Conservation (phyloP, 1,140 invertebrate species). For the Hyposmocoma kahamanoa region DNA sequence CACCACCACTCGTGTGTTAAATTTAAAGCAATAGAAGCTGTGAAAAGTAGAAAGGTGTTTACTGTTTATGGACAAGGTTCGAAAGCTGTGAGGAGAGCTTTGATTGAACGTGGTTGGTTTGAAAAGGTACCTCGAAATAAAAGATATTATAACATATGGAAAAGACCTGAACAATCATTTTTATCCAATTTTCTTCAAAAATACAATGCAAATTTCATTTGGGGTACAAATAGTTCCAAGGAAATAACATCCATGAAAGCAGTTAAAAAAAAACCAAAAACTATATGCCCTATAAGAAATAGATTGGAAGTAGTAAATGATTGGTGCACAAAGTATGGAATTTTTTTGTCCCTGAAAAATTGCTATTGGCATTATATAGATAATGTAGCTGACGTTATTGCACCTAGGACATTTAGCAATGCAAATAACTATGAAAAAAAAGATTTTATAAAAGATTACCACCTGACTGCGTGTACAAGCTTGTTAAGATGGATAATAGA, state of each 20-base stretch:
- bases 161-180: constrained; percentile 58
- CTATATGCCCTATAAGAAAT: constrained; percentile 56
- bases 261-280: not conserved
- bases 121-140: constrained; percentile 72
- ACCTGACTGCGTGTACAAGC: constrained; percentile 87
- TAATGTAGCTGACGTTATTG: constrained; percentile 72
- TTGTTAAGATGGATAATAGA: constrained; percentile 84
- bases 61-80: no score
- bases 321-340: constrained; percentile 77
- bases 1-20: no score
- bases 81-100: constrained; percentile 63
- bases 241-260: no score
- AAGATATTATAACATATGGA: constrained; percentile 48
- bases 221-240: constrained; percentile 67
- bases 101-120: constrained; percentile 76
- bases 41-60: no score
- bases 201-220: constrained; percentile 75
- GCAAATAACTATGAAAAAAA: constrained; percentile 66
- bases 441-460: constrained; percentile 76
- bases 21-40: no score
- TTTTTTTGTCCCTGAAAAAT: constrained; percentile 75
- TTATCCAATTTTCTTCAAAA: constrained; percentile 76
- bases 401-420: constrained; percentile 75
- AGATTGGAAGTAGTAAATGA: constrained; percentile 69
- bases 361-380: constrained; percentile 76